phyloP scores from a whole-genome alignment of 1,140 invertebrate genomes.

The Alviniconcha marisindica region DNA sequence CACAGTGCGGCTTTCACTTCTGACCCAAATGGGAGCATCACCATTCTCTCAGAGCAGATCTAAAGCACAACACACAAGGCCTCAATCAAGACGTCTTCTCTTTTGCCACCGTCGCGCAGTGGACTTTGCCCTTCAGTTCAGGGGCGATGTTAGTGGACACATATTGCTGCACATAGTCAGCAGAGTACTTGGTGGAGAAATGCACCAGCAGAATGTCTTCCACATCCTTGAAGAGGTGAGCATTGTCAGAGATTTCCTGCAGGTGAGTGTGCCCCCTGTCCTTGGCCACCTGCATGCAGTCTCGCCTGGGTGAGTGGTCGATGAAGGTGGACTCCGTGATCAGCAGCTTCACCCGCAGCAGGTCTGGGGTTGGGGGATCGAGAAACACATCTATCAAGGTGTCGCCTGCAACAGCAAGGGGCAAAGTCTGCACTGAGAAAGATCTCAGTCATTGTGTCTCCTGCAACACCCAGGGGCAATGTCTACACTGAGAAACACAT shows the following conservation, averaged over 20 bases:
- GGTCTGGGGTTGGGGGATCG: constrained; percentile 60
- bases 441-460: too few relatives aligned
- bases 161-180: constrained; percentile 46
- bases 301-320: constrained; percentile 42
- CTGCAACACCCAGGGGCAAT: not conserved
- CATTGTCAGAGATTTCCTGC: constrained; percentile 58
- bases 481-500: too few relatives aligned
- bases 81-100: constrained; percentile 39
- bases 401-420: constrained; percentile 67
- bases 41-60: too few relatives aligned
- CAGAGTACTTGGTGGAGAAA: constrained; percentile 65
- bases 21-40: too few relatives aligned
- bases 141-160: constrained; percentile 48
- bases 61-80: too few relatives aligned
- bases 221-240: constrained; percentile 58
- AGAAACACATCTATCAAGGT: constrained; percentile 66
- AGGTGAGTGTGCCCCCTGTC: constrained; percentile 64
- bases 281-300: constrained; percentile 48
- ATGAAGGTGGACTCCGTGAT: constrained; percentile 68
- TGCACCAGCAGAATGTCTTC: constrained; percentile 61
- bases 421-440: not conserved
- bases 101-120: constrained; percentile 54
- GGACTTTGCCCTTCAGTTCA: constrained; percentile 51
- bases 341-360: constrained; percentile 67
- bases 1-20: too few relatives aligned